These are phyloP conservation scores for Patella pellucida DNA, from an alignment of 2,888 invertebrate species.

Conservation along the genomic window DNA sequence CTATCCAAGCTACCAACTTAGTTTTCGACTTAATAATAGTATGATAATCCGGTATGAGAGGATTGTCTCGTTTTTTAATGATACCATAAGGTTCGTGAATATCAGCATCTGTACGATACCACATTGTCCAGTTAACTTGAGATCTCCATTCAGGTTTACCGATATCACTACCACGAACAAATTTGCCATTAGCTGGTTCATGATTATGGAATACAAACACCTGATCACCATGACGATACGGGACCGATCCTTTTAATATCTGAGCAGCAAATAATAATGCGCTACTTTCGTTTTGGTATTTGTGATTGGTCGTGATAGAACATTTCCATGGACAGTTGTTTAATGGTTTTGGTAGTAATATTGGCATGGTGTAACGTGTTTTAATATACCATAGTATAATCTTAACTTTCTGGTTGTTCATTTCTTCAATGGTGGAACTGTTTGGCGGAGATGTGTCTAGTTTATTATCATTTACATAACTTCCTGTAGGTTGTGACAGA, in stretches of 20 bases:
- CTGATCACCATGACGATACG: not conserved
- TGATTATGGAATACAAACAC: conserved; percentile 1
- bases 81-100: not conserved
- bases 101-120: not conserved
- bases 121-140: not conserved
- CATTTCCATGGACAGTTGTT: conserved; percentile 3
- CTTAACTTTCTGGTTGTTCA: not conserved
- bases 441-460: no score
- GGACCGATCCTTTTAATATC: not conserved
- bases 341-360: not conserved
- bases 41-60: not conserved
- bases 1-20: not conserved
- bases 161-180: not conserved
- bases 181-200: not conserved
- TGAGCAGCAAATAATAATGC: conserved; percentile 15
- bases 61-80: not conserved
- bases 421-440: no score
- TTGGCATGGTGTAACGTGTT: not conserved
- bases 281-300: conserved; percentile 10
- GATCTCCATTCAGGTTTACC: not conserved
- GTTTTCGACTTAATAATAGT: not conserved
- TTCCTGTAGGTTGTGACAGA: no score
- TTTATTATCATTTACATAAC: no score
- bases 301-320: conserved; percentile 14
- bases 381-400: not conserved